Conservation (phyloP, 2,797 vertebrate species). For the Prionace glauca region DNA sequence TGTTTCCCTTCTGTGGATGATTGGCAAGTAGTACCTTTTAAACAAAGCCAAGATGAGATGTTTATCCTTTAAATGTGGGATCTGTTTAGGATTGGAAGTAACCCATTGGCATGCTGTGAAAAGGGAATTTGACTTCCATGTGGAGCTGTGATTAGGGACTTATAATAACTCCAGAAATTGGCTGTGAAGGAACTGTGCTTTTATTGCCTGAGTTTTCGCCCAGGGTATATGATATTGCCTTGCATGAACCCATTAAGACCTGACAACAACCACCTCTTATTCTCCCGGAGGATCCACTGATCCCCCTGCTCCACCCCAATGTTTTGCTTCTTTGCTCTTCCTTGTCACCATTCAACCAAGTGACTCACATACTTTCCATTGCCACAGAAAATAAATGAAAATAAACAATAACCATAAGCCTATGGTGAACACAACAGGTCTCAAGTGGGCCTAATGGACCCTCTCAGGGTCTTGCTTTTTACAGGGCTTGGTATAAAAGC, state of each 20-base stretch:
- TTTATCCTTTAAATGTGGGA: not conserved
- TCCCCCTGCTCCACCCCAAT: too few species aligned
- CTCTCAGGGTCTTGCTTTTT: too few species aligned
- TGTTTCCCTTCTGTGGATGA: not conserved
- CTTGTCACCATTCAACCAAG: not conserved
- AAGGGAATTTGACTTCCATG: not conserved
- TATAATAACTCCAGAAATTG: too few species aligned
- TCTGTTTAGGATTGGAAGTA: not conserved
- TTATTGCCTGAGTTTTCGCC: not conserved
- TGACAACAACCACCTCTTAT: not conserved
- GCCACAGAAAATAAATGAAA: not conserved
- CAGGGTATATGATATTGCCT: not conserved
- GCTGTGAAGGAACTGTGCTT: too few species aligned
- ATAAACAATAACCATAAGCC: too few species aligned
- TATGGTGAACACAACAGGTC: too few species aligned
- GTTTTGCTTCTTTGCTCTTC: not conserved
- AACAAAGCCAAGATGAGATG: not conserved
- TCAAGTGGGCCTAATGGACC: too few species aligned
- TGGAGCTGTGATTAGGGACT: not conserved
- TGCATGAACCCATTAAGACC: not conserved
- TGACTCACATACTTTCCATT: not conserved
- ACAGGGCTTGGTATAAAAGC: too few species aligned
- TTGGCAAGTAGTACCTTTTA: not conserved
- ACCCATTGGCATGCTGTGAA: not conserved
- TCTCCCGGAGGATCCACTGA: not conserved